A percentile compares a stretch with the other conserved stretches of the same genome.
Conservation (phyloP, 2,888 invertebrate species). For the Microplitis manilae region DNA sequence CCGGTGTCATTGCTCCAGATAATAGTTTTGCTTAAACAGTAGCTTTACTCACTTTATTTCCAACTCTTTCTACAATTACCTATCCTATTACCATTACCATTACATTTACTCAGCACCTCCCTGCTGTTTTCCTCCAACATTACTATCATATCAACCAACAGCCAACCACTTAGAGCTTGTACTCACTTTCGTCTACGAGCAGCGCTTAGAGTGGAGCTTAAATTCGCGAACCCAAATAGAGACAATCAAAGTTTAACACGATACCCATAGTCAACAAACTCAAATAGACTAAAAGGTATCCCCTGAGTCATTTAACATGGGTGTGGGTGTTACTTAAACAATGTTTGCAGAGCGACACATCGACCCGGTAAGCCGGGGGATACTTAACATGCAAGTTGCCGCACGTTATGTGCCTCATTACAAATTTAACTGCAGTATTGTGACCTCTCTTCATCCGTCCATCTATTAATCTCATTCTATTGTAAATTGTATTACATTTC, state of each 20-base stretch:
- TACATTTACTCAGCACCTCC: background rate
- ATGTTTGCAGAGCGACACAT: background rate
- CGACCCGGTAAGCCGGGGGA: conserved; percentile 11
- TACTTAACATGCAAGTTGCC: conserved; percentile 20
- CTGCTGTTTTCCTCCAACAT: no score
- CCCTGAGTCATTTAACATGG: background rate
- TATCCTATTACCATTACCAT: background rate
- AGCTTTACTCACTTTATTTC: no score
- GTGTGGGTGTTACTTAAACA: background rate
- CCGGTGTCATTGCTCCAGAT: background rate
- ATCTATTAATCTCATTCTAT: background rate
- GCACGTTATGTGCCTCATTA: conserved; percentile 48
- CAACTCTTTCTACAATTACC: background rate
- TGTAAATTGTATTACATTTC: conserved; percentile 7
- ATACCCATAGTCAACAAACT: background rate
- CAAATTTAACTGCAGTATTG: conserved; percentile 50
- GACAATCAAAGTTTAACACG: background rate
- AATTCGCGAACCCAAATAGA: background rate
- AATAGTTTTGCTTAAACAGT: no score
- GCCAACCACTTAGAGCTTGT: background rate
- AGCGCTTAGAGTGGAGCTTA: background rate
- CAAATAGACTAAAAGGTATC: background rate
- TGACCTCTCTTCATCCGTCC: conserved; percentile 24
- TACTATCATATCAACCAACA: no score
- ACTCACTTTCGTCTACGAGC: background rate